Conservation (phyloP, 1,140 invertebrate species). For the Polypedilum pembai region DNA sequence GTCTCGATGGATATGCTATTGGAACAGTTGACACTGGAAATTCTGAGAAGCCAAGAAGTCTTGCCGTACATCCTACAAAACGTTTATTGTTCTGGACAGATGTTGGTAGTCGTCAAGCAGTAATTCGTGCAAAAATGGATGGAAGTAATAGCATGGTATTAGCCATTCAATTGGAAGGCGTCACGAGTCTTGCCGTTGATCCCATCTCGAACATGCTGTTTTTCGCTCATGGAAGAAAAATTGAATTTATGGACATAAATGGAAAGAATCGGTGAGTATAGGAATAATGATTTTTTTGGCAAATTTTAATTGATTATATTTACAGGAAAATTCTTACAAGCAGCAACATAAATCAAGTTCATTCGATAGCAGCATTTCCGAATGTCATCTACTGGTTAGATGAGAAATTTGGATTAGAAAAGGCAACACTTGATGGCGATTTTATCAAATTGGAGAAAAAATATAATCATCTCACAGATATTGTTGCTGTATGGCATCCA, state of each 20-base stretch:
- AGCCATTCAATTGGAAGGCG: slow-evolving; percentile 56
- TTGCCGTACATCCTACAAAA: slow-evolving; percentile 74
- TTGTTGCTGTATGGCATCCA: slow-evolving; percentile 50
- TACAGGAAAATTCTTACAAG: slow-evolving; percentile 44
- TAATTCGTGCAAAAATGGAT: slow-evolving; percentile 76
- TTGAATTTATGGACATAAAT: slow-evolving; percentile 67
- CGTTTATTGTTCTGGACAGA: slow-evolving; percentile 82
- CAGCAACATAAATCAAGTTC: slow-evolving; percentile 46
- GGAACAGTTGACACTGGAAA: slow-evolving; percentile 67
- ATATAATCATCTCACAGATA: slow-evolving; percentile 52
- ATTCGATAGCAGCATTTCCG: slow-evolving; percentile 56
- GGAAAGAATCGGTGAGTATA: slow-evolving; percentile 56
- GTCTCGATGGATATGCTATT: slow-evolving; percentile 52
- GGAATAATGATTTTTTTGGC: not conserved
- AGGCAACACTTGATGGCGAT: slow-evolving; percentile 46
- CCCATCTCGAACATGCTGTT: slow-evolving; percentile 67
- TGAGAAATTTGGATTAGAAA: slow-evolving; percentile 53
- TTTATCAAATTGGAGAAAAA: slow-evolving; percentile 47
- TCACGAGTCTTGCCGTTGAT: slow-evolving; percentile 77
- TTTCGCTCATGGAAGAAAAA: slow-evolving; percentile 71
- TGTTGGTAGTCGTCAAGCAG: slow-evolving; percentile 59
- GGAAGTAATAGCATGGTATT: slow-evolving; percentile 67
- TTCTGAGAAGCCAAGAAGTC: slow-evolving; percentile 68
- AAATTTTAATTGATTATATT: slow-evolving; percentile 32
- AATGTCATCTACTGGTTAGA: slow-evolving; percentile 79